A percentile compares a stretch with the other conserved stretches of the same genome.
These are phyloP conservation scores for Pristiophorus japonicus DNA, from an alignment of 2,113 vertebrate genomes.

Conservation along the genomic window DNA sequence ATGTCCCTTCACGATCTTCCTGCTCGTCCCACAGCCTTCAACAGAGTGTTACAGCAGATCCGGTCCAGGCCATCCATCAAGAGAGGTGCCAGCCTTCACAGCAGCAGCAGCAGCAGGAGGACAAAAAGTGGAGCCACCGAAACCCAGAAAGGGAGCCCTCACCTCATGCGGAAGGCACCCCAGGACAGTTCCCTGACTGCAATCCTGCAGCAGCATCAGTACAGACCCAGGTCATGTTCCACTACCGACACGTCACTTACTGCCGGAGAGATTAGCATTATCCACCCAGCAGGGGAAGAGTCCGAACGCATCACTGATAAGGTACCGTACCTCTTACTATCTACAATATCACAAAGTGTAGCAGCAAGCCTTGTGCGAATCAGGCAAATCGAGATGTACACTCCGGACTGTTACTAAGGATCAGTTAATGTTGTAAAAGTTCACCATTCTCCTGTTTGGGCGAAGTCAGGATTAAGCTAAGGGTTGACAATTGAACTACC, in stretches of 20 bases:
- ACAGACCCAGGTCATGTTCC: conserved; percentile 68
- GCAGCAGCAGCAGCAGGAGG: conserved; percentile 48
- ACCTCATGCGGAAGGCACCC: conserved; percentile 58
- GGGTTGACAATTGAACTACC: too few species aligned
- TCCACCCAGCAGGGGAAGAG: conserved; percentile 60
- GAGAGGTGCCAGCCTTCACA: conserved; percentile 65
- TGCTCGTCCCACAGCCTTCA: conserved; percentile 70
- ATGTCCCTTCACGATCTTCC: conserved; percentile 72
- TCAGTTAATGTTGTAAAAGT: not conserved
- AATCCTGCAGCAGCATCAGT: conserved; percentile 70
- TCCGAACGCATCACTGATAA: conserved; percentile 58
- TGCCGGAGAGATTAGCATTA: conserved; percentile 50
- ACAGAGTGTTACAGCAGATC: conserved; percentile 75
- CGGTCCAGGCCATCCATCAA: conserved; percentile 71
- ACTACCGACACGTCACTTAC: conserved; percentile 68
- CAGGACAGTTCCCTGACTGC: conserved; percentile 67
- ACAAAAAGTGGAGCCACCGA: conserved; percentile 55
- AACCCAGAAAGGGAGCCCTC: conserved; percentile 64
- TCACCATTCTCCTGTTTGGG: too few species aligned
- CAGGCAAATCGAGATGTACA: not conserved
- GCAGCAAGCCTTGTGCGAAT: not conserved
- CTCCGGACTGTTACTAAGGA: not conserved
- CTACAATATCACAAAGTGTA: not conserved
- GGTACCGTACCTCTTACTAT: conserved; percentile 47
- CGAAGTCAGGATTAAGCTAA: not conserved